Base-by-base conservation (phyloP, 1,140 invertebrate species). In the Bursaphelenchus mucronatus region DNA sequence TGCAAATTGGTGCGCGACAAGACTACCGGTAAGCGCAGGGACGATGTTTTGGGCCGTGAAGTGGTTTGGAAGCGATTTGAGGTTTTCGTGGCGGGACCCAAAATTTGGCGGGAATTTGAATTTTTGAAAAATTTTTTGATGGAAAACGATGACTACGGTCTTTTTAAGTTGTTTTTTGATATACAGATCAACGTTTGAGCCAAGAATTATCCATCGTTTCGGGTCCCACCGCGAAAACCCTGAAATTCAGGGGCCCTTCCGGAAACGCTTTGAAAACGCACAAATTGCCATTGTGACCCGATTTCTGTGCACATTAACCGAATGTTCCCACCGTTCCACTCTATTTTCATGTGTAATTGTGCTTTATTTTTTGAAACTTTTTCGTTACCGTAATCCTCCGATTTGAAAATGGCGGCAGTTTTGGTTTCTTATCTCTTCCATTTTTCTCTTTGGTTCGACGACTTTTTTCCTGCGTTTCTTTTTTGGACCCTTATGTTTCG, bases 1-100 rank as follows among this genome's bases (percentile, higher is more conserved):
- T 99, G 95, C 85, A 98, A 98, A 85, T 86, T 98, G 63, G 97
- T 98, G 76, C 86, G 94, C 68, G 96, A 99, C 84, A 98, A 98
- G 87, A 90, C 91, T 50, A 94, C 91, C 86, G 92, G 92, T 94
- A 84, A 85, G 84, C 67, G 21, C 19, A 9, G 45, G 17, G 40
- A 8, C 21, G 41, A 15, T 17, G 30, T 43, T 41, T n/a, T 21
- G 11, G 47, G 19, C 41, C 3, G 30, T 63, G 21, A 15, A 40
- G 5, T 39, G 15, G 7, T 61, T 30, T 44, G 13, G 50, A 30
- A 30, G 30, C 30, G 5, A 30, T 30, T 30, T 30, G 30, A 5
- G 30, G 5, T 30, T 30, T 30, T 30, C 30, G 30, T 30, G 5
- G 30, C 5, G 30, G 30, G 30, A 30, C 30, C 30, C 30, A 30